Evolutionary conservation across 1,140 invertebrate genomes (phyloP).

Genomic region (Halesus radiatus): DNA sequence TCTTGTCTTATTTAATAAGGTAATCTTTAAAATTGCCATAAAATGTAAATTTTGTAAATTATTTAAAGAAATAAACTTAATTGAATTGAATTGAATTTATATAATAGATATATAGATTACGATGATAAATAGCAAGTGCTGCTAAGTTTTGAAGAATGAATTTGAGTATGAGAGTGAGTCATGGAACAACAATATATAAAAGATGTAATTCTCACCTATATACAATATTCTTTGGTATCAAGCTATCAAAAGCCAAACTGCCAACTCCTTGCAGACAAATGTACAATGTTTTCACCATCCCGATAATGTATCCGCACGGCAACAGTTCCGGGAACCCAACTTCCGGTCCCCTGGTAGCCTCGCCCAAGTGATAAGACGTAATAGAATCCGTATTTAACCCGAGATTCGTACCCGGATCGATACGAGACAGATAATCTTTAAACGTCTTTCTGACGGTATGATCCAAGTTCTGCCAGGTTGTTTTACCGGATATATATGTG

Average conservation of each 20-base stretch:
- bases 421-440: constrained; percentile 93
- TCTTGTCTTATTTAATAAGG: too few relatives aligned
- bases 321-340: constrained; percentile 87
- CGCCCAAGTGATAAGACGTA: constrained; percentile 92
- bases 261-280: constrained; percentile 91
- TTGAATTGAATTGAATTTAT: too few relatives aligned
- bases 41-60: too few relatives aligned
- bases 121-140: too few relatives aligned
- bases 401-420: constrained; percentile 93
- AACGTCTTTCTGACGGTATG: constrained; percentile 91
- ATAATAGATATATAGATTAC: too few relatives aligned
- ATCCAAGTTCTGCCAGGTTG: constrained; percentile 95
- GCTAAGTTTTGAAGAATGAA: too few relatives aligned
- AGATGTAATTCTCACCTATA: constrained; percentile 87
- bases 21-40: too few relatives aligned
- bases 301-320: constrained; percentile 94
- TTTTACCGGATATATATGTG: constrained; percentile 91
- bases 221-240: constrained; percentile 96
- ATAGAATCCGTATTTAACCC: constrained; percentile 92
- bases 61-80: too few relatives aligned
- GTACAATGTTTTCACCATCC: constrained; percentile 85
- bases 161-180: too few relatives aligned
- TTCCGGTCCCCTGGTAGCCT: constrained; percentile 81
- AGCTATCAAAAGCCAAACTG: constrained; percentile 93
- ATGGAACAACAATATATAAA: too few relatives aligned